A percentile compares a stretch with the other conserved stretches of the same genome.
Conservation (phyloP, 2,113 vertebrate genomes). For the Bothrops jararaca region DNA sequence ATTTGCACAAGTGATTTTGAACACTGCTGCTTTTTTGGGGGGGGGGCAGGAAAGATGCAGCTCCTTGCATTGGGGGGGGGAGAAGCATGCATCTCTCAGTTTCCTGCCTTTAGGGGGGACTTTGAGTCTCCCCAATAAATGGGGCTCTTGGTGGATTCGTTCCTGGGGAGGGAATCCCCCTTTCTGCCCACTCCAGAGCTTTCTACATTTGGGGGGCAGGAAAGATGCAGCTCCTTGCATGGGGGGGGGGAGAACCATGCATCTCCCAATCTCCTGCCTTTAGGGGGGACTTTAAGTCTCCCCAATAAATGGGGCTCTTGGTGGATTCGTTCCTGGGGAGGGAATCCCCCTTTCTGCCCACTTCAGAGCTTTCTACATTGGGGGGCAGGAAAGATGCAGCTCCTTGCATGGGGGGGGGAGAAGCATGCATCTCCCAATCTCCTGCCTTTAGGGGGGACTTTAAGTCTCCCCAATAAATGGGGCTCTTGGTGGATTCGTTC, state of each 20-base stretch:
- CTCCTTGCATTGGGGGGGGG: not conserved
- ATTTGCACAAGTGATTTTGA: accelerated
- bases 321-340: not conserved
- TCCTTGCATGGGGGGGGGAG: not conserved
- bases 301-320: not conserved
- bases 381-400: not conserved
- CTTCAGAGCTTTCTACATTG: not conserved
- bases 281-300: not conserved
- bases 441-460: not conserved
- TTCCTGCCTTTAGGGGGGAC: not conserved
- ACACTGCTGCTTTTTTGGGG: not conserved
- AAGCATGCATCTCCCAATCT: not conserved
- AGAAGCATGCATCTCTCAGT: not conserved
- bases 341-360: not conserved
- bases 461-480: not conserved
- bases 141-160: not conserved
- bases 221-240: not conserved
- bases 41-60: not conserved
- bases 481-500: too few species aligned
- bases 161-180: not conserved
- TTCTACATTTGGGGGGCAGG: not conserved
- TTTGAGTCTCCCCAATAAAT: not conserved
- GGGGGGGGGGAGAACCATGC: not conserved
- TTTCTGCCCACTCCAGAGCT: not conserved
- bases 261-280: not conserved